Conservation (phyloP, 2,113 vertebrate genomes). For the Paraplagusia blochii region DNA sequence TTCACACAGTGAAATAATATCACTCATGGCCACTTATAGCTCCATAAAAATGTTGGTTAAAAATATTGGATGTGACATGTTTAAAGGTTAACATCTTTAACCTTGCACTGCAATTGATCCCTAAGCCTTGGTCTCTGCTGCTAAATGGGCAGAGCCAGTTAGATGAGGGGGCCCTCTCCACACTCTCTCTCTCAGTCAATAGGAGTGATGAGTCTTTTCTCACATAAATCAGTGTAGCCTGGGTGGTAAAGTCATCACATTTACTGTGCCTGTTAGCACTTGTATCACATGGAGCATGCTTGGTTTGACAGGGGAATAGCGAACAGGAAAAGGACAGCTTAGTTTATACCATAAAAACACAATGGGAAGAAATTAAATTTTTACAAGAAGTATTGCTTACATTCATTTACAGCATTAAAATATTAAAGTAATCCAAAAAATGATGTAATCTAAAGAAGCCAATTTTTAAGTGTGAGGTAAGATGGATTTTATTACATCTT, state of each 20-base stretch:
- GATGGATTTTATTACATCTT: too few relatives aligned
- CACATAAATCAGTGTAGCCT: slow-evolving; percentile 80
- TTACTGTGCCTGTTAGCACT: slow-evolving; percentile 68
- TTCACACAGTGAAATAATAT: too few relatives aligned
- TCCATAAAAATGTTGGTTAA: slow-evolving; percentile 6
- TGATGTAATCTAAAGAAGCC: too few relatives aligned
- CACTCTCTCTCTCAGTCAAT: slow-evolving; percentile 74
- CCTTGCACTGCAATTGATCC: slow-evolving; percentile 61
- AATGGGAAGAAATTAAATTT: too few relatives aligned
- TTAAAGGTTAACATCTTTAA: slow-evolving; percentile 34
- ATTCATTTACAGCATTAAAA: too few relatives aligned
- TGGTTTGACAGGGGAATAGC: slow-evolving; percentile 46
- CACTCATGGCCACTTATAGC: too few relatives aligned
- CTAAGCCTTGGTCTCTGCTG: slow-evolving; percentile 54
- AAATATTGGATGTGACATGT: slow-evolving; percentile 29
- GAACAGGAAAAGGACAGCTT: slow-evolving; percentile 29
- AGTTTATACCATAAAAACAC: too few relatives aligned
- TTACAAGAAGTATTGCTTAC: too few relatives aligned
- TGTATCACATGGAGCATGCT: slow-evolving; percentile 52
- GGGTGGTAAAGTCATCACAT: slow-evolving; percentile 80
- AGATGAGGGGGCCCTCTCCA: slow-evolving; percentile 73
- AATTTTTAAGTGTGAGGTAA: too few relatives aligned
- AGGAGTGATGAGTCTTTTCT: slow-evolving; percentile 69
- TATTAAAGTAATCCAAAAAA: too few relatives aligned
- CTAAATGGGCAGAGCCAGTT: slow-evolving; percentile 73